Conservation (phyloP, 2,888 invertebrate species). For the Thereva nobilitata region DNA sequence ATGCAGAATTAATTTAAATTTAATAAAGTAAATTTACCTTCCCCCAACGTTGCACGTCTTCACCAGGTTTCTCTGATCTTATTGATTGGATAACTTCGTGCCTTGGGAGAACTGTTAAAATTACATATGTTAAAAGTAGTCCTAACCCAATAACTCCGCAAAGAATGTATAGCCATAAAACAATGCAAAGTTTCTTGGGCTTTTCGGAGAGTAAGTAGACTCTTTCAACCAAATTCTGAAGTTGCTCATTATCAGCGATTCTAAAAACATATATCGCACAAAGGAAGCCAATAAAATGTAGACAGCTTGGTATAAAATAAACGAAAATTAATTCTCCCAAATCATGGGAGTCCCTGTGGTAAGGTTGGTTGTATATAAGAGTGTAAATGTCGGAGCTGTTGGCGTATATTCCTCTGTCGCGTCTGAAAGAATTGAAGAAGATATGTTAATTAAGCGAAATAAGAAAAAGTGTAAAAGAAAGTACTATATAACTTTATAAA, state of each 20-base stretch:
- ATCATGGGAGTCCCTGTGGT: conserved; percentile 49
- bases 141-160: conserved; percentile 72
- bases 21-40: conserved; percentile 31
- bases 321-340: conserved; percentile 73
- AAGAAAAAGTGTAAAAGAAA: background rate
- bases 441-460: conserved; percentile 1
- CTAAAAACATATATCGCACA: conserved; percentile 75
- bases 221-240: conserved; percentile 81
- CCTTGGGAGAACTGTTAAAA: conserved; percentile 49
- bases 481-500: too few relatives aligned
- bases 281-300: conserved; percentile 74
- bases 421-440: conserved; percentile 43
- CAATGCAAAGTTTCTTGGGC: conserved; percentile 70
- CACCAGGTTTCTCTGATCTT: conserved; percentile 28
- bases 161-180: conserved; percentile 73
- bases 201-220: conserved; percentile 74
- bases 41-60: conserved; percentile 20
- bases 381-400: conserved; percentile 16
- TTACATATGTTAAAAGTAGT: conserved; percentile 68
- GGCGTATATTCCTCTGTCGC: conserved; percentile 52
- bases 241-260: conserved; percentile 77
- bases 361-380: background rate
- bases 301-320: conserved; percentile 72
- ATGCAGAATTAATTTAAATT: conserved; percentile 1
- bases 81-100: conserved; percentile 30